These are phyloP conservation scores for Onthophagus taurus DNA, from an alignment of 1,140 invertebrate species.

Conservation along the genomic window DNA sequence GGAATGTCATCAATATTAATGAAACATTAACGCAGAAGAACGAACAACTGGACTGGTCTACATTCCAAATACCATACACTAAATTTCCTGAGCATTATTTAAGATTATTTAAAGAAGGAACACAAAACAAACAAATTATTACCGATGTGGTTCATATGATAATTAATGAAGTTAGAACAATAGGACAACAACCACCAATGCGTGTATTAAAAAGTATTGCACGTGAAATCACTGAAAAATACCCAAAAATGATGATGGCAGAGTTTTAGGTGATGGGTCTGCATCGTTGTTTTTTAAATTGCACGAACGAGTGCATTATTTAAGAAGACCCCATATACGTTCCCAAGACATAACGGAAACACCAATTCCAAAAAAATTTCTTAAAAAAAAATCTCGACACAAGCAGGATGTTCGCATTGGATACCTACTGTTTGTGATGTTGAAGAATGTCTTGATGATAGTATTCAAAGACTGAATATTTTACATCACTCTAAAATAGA, in stretches of 20 bases:
- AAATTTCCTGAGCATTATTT: background rate
- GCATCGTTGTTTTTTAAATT: conserved; percentile 7
- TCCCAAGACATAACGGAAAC: background rate
- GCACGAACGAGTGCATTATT: conserved; percentile 7
- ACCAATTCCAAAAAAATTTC: background rate
- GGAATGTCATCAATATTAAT: no score
- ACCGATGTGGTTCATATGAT: conserved; percentile 10
- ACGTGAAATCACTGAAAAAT: conserved; percentile 11
- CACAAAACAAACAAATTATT: background rate
- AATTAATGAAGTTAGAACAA: conserved; percentile 7
- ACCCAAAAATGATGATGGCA: conserved; percentile 11
- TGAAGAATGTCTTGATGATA: no score
- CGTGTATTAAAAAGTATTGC: conserved; percentile 6
- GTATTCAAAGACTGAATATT: no score
- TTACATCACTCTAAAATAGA: no score
- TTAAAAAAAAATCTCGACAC: background rate
- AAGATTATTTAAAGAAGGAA: background rate
- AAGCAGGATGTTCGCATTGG: conserved; percentile 3
- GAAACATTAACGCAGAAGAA: no score
- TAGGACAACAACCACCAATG: background rate
- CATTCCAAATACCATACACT: background rate
- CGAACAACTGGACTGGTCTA: background rate
- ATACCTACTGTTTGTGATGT: background rate
- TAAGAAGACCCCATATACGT: conserved; percentile 12
- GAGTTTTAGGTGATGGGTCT: conserved; percentile 9